These are phyloP conservation scores for Onychomys arenicola DNA, from an alignment of 2,797 vertebrate species.

Conservation along the genomic window DNA sequence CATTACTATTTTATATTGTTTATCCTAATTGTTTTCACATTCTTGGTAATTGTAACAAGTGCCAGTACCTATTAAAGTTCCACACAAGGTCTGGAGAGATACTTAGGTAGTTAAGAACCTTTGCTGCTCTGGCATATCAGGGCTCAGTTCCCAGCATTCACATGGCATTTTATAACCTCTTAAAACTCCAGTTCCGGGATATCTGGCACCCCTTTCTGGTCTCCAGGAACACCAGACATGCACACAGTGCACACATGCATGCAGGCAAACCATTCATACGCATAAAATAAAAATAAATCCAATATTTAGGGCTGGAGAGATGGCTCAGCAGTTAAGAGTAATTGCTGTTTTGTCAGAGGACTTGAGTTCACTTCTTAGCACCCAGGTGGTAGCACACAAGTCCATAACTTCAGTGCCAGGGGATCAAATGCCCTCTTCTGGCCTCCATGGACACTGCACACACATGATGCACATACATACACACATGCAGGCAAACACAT, in stretches of 20 bases:
- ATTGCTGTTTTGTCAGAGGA: background rate
- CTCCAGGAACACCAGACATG: background rate
- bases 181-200: background rate
- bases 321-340: background rate
- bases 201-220: background rate
- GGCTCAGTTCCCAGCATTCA: background rate
- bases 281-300: background rate
- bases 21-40: slow-evolving; percentile 18
- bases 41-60: slow-evolving; percentile 45
- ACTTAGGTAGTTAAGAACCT: too few relatives aligned
- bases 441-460: background rate
- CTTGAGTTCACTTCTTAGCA: background rate
- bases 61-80: background rate
- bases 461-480: background rate
- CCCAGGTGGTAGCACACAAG: background rate
- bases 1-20: background rate
- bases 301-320: background rate
- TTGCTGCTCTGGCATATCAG: background rate
- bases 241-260: background rate
- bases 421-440: background rate
- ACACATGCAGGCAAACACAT: background rate
- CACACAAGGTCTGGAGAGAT: background rate
- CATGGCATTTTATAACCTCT: background rate
- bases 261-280: background rate
- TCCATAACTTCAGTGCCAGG: background rate